A percentile compares a stretch with the other conserved stretches of the same genome.
Evolutionary conservation across 2,797 vertebrate species (phyloP).

Genomic region (Telmatherina bonti): DNA sequence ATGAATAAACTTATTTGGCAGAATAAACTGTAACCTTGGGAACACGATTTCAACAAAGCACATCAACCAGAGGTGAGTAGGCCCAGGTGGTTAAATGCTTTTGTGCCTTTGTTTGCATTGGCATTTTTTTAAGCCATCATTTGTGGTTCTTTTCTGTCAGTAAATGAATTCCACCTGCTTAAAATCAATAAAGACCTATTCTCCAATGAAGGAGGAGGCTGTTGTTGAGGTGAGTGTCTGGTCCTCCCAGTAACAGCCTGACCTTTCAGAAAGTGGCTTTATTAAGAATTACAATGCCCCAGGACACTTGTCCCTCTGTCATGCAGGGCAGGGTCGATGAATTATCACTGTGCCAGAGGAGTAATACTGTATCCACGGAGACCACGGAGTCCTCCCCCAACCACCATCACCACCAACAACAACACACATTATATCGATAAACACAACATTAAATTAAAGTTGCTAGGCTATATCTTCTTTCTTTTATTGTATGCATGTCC

Average conservation of each 20-base stretch:
- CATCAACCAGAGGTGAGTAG: slow-evolving; percentile 53
- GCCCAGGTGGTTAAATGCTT: slow-evolving; percentile 49
- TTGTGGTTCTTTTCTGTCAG: slow-evolving; percentile 28
- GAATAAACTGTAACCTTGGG: slow-evolving; percentile 62
- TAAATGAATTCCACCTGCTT: slow-evolving; percentile 30
- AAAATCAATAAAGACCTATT: slow-evolving; percentile 35
- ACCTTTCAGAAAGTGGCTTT: slow-evolving; percentile 67
- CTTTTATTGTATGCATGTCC: slow-evolving; percentile 7
- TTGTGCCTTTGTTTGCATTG: slow-evolving; percentile 23
- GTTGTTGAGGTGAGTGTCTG: slow-evolving; percentile 25
- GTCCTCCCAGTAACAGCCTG: slow-evolving; percentile 44
- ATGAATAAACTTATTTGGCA: slow-evolving; percentile 58
- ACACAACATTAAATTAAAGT: slow-evolving; percentile 32
- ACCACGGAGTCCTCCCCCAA: slow-evolving; percentile 37
- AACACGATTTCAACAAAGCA: slow-evolving; percentile 55
- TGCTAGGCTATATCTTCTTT: too few species aligned
- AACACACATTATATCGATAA: slow-evolving; percentile 17
- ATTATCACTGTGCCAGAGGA: slow-evolving; percentile 61
- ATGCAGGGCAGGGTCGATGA: slow-evolving; percentile 61
- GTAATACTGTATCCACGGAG: slow-evolving; percentile 70
- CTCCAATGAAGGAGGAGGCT: slow-evolving; percentile 22
- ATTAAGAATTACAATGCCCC: slow-evolving; percentile 62
- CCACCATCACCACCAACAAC: neutral
- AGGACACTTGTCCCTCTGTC: slow-evolving; percentile 56
- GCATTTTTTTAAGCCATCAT: slow-evolving; percentile 17